Evolutionary conservation across 2,888 invertebrate genomes (phyloP).

Genomic region (Archips crataeganus): DNA sequence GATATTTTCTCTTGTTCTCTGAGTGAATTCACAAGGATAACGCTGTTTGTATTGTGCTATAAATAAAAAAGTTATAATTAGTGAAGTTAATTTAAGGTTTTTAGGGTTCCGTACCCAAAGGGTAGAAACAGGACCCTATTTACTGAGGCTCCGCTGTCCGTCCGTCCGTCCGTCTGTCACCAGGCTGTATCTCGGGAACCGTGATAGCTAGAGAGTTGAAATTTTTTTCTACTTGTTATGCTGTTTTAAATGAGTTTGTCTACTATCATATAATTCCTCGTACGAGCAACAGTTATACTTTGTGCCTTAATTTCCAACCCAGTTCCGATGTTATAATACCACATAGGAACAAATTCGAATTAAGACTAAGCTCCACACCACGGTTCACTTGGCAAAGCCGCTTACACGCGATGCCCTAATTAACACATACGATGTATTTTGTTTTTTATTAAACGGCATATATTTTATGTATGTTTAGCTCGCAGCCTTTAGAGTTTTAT

Average conservation of each 20-base stretch:
- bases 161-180: too few relatives aligned
- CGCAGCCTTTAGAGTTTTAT: not conserved
- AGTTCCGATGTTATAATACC: constrained; percentile 37
- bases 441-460: constrained; percentile 21
- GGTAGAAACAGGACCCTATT: too few relatives aligned
- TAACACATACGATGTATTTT: constrained; percentile 33
- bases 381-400: constrained; percentile 39
- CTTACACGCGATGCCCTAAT: constrained; percentile 43
- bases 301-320: constrained; percentile 19
- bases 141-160: too few relatives aligned
- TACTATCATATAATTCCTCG: not conserved
- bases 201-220: too few relatives aligned
- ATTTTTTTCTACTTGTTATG: not conserved
- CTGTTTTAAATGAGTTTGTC: not conserved
- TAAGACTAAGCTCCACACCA: constrained; percentile 38
- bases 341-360: constrained; percentile 40
- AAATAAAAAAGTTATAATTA: too few relatives aligned
- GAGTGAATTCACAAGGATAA: too few relatives aligned
- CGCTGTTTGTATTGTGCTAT: too few relatives aligned
- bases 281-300: not conserved
- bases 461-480: not conserved
- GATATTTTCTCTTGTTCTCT: too few relatives aligned
- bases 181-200: too few relatives aligned
- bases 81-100: too few relatives aligned
- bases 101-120: too few relatives aligned